Evolutionary conservation across 2,797 vertebrate species (phyloP), one percentile per base, ranked within the genome.

Genomic region (Furcifer pardalis): DNA sequence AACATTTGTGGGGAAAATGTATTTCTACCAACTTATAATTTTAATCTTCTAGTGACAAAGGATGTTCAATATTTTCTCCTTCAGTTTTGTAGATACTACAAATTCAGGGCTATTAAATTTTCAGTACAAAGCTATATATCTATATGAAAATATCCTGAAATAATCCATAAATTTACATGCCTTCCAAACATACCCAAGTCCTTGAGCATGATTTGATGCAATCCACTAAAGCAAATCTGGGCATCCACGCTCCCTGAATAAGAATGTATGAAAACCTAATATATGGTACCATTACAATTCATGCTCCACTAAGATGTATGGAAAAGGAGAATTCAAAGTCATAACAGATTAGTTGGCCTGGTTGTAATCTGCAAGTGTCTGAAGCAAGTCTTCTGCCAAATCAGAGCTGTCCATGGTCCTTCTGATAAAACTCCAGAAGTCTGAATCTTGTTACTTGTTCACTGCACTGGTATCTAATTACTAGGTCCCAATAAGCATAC

Each of bases 391-490:
- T 10, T 46, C n/a, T 1, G 13, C 12, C 65, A 25, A 2, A 35
- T 25, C 9, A 27, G 46, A 77, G 49, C 75, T 77, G 82, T 69
- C 82, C 65, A 46, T 69, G 65, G 82, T 84, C 49, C 65, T 77
- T 44, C 6, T 59, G 21, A 77, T n/a, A 71, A 19, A 17, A 23
- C 68, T 83, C 37, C 49, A 42, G 21, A 2, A n/a, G 25, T 46
- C 9, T 65, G 32, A 44, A 44, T 69, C 78, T 35, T 56, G 15
- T 32, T 56, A 56, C 52, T 5, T 44, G 8, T 8, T 49, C 32
- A 82, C 37, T n/a, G 37, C 37, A 30, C 15, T 19, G 46, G 35
- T 8, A 27, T 35, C 7, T 30, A 35, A 13, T 12, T 56, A 44
- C 42, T 59, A 59, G 1, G 7, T 59, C 19, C 37, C 60, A n/a